phyloP scores from a whole-genome alignment of 2,797 vertebrate genomes.

The Choloepus didactylus region DNA sequence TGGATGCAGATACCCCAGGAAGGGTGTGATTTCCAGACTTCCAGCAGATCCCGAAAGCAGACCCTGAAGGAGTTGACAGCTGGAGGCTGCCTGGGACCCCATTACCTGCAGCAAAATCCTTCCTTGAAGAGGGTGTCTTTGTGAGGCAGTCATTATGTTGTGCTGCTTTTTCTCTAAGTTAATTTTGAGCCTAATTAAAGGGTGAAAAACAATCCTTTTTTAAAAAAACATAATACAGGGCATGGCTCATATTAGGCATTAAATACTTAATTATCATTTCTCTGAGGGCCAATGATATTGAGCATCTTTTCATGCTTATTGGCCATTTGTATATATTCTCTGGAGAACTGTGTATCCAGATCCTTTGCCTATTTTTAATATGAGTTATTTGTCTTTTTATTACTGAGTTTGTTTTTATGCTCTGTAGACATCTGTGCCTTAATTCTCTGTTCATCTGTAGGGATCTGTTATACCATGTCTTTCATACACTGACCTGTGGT shows the following conservation, averaged over 20 bases:
- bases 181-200: constrained; percentile 2
- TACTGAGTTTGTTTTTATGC: too few relatives aligned
- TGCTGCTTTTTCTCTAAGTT: neutral
- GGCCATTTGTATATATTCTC: neutral
- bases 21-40: neutral
- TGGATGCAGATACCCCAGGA: neutral
- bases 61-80: neutral
- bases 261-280: neutral
- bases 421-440: neutral
- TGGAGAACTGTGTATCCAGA: neutral
- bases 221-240: neutral
- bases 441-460: neutral
- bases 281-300: neutral
- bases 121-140: neutral
- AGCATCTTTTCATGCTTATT: neutral
- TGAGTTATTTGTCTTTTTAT: neutral
- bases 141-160: neutral
- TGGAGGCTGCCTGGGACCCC: neutral
- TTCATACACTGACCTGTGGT: neutral
- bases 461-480: neutral
- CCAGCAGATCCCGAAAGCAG: neutral
- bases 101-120: neutral
- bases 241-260: neutral
- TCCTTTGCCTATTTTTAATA: neutral
- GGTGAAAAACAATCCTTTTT: neutral